Evolutionary conservation across 2,113 vertebrate genomes (phyloP).

Genomic region (Phaetusa simplex): DNA sequence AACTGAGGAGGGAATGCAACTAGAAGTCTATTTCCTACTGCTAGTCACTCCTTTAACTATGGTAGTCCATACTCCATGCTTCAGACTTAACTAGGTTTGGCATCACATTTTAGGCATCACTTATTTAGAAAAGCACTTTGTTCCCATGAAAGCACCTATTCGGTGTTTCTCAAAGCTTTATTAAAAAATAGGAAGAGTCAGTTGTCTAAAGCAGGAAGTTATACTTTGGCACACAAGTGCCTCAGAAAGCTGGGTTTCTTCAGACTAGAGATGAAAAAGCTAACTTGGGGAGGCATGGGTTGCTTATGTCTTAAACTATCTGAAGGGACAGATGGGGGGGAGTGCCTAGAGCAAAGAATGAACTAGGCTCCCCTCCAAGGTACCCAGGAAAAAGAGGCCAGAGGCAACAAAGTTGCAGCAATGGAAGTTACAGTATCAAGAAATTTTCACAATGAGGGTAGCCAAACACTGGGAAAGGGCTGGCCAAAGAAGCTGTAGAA

Average conservation of each 20-base stretch:
- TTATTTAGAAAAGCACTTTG: background rate
- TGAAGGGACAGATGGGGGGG: rapidly evolving
- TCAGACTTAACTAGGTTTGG: background rate
- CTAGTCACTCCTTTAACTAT: background rate
- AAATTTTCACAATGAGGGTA: background rate
- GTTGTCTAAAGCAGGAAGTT: background rate
- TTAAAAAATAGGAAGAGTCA: background rate
- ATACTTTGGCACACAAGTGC: background rate
- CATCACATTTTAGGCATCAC: background rate
- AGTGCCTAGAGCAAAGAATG: background rate
- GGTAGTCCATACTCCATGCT: background rate
- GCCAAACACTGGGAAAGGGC: background rate
- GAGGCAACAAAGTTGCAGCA: background rate
- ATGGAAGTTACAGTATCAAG: background rate
- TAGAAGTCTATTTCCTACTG: background rate
- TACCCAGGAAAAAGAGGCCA: background rate
- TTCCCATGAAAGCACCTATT: background rate
- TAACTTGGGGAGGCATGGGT: rapidly evolving
- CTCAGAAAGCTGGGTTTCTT: background rate
- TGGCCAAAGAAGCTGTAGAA: background rate
- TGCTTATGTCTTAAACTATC: background rate
- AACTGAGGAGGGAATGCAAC: background rate
- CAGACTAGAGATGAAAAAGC: background rate
- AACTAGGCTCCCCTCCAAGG: background rate
- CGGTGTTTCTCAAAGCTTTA: background rate